phyloP scores from a whole-genome alignment of 1,140 invertebrate genomes.

The Drosophila nigromelanica region DNA sequence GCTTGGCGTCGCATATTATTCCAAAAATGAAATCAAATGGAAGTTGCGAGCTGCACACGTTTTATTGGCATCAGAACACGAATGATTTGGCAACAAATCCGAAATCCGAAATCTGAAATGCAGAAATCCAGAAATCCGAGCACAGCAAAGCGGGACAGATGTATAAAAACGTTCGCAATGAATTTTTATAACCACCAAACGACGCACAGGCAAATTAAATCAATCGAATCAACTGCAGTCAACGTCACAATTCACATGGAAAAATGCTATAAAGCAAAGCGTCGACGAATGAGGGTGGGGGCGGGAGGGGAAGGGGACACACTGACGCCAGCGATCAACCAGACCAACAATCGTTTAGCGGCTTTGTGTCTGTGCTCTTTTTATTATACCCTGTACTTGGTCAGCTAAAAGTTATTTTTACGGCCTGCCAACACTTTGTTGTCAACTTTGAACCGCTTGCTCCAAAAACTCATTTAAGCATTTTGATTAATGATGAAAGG shows the following conservation, averaged over 20 bases:
- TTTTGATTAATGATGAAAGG: constrained; percentile 61
- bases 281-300: background rate
- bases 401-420: constrained; percentile 40
- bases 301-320: background rate
- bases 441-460: constrained; percentile 7
- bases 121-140: constrained; percentile 14
- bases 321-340: constrained; percentile 53
- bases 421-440: constrained; percentile 66
- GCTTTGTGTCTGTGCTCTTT: constrained; percentile 48
- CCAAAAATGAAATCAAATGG: constrained; percentile 65
- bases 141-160: constrained; percentile 1
- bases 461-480: constrained; percentile 48
- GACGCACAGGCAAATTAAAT: constrained; percentile 74
- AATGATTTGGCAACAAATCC: constrained; percentile 79
- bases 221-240: constrained; percentile 76
- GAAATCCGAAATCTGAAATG: constrained; percentile 23
- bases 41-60: constrained; percentile 77
- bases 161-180: constrained; percentile 63
- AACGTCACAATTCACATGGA: constrained; percentile 69
- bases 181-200: constrained; percentile 78
- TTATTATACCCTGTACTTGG: constrained; percentile 51
- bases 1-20: constrained; percentile 59
- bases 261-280: constrained; percentile 73
- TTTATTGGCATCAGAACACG: constrained; percentile 68
- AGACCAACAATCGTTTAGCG: constrained; percentile 57